Evolutionary conservation across 1,140 invertebrate species (phyloP).

Genomic region (Galleria mellonella): DNA sequence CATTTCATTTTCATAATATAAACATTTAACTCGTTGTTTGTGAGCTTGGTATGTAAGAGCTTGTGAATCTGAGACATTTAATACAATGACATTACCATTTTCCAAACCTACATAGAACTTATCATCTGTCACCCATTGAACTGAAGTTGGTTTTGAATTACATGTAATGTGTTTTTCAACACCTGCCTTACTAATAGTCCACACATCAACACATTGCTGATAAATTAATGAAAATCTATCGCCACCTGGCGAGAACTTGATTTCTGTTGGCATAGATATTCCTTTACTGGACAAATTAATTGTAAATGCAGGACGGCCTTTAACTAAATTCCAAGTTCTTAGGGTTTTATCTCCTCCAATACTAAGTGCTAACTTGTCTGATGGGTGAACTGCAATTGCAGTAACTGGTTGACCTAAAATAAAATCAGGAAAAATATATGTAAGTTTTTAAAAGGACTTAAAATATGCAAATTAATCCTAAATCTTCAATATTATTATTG

Average conservation of each 20-base stretch:
- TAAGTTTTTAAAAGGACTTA: not conserved
- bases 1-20: constrained; percentile 71
- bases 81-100: constrained; percentile 79
- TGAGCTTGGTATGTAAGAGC: constrained; percentile 76
- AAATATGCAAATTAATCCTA: not conserved
- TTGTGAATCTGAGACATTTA: constrained; percentile 73
- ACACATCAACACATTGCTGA: constrained; percentile 83
- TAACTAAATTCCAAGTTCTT: constrained; percentile 95
- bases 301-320: constrained; percentile 90
- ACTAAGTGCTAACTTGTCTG: constrained; percentile 91
- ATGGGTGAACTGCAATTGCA: constrained; percentile 87
- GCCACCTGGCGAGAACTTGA: constrained; percentile 81
- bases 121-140: constrained; percentile 78
- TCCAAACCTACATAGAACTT: constrained; percentile 81
- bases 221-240: constrained; percentile 83
- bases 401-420: constrained; percentile 77
- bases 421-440: constrained; percentile 7
- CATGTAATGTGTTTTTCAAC: constrained; percentile 77
- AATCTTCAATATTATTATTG: too few species aligned
- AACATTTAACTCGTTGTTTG: constrained; percentile 80
- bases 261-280: constrained; percentile 73
- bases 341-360: constrained; percentile 89
- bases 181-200: constrained; percentile 83
- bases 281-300: constrained; percentile 85
- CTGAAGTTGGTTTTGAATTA: constrained; percentile 77